Evolutionary conservation across 2,797 vertebrate genomes (phyloP).

Genomic region (Coreius guichenoti): DNA sequence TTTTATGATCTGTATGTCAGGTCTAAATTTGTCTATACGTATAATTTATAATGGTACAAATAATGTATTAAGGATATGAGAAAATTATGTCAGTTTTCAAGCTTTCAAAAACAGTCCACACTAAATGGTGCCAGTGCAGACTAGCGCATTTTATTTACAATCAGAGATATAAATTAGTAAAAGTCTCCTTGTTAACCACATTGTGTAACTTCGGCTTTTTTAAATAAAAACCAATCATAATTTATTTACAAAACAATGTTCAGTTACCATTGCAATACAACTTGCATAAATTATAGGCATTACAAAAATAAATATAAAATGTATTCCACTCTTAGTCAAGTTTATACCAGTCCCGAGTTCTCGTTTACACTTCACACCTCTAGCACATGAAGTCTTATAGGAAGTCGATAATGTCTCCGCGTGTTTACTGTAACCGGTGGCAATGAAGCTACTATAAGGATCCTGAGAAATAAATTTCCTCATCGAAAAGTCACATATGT

Average conservation of each 20-base stretch:
- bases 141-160: conserved; percentile 97
- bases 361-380: conserved; percentile 86
- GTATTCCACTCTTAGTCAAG: conserved; percentile 94
- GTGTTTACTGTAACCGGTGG: conserved; percentile 83
- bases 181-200: conserved; percentile 95
- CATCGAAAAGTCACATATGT: conserved; percentile 88
- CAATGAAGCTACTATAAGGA: conserved; percentile 92
- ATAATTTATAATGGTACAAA: not conserved
- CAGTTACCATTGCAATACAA: conserved; percentile 98
- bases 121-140: conserved; percentile 79
- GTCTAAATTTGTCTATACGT: not conserved
- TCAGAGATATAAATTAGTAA: conserved; percentile 99
- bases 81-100: conserved; percentile 66
- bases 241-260: conserved; percentile 97
- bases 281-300: conserved; percentile 99
- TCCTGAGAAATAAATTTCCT: conserved; percentile 95
- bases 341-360: conserved; percentile 80
- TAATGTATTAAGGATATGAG: not conserved
- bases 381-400: conserved; percentile 88
- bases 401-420: conserved; percentile 84
- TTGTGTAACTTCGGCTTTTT: conserved; percentile 86
- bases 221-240: conserved; percentile 97
- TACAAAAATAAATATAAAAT: conserved; percentile 99
- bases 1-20: not conserved
- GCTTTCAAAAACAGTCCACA: conserved; percentile 78